Evolutionary conservation across 2,888 invertebrate species (phyloP), one percentile per base, ranked within the genome.

Genomic region (Toxonevra muliebris): DNA sequence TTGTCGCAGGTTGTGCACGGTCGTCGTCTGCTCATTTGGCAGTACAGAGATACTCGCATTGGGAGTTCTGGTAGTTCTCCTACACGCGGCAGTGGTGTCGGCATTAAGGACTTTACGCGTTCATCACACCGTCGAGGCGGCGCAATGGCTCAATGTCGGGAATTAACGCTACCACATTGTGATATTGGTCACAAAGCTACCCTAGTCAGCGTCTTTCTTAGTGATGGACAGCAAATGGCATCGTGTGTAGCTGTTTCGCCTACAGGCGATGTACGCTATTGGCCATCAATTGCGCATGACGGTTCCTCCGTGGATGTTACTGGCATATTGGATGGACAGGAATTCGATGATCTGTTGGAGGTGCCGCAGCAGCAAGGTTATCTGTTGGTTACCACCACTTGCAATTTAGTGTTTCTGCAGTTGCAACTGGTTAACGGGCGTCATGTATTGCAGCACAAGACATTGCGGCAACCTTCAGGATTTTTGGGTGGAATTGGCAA

Each of bases 191-290:
- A 97, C 82, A 91, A 93, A 78, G 94, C 97, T 0, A 92, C 95
- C 68, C 87, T 96, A 15, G 91, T 94, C 1, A 89, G 90, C 40
- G 89, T 95, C 0, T 93, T 92, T 80, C 87, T 88, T 13, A 86
- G 86, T 2, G 85, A 86, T 55, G 88, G 87, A 0, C 88, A 88
- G 71, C 88, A 88, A 82, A 89, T 91, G 82, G 94, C 95, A 10
- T 92, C 94, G 0, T 95, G 95, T 78, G 90, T 97, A 75, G 96
- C 96, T 15, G 95, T 96, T 1, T 96, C 97, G 0, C 96, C 97
- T 0, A 97, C 97, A 81, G 97, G 97, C 45, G 90, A 92, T 61
- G 92, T 96, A 1, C 90, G 97, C 1, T 97, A 93, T 85, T 98
- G 97, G 97, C 90, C 94, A 0, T 94, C 93, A 5, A 90, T 97